Evolutionary conservation across 1,140 invertebrate genomes (phyloP).

Genomic region (Drosophila parabipectinata): DNA sequence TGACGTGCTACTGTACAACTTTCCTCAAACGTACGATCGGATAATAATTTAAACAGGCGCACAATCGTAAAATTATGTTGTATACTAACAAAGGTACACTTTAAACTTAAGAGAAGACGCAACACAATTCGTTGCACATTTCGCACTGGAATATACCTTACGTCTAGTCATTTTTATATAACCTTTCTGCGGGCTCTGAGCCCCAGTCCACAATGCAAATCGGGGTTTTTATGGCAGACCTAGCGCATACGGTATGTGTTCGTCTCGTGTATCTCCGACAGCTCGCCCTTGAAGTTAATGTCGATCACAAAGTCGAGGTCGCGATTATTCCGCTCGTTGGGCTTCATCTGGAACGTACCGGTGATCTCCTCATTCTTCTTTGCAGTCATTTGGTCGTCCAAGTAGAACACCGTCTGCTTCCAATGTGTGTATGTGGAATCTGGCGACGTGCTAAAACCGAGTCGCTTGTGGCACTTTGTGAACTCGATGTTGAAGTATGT

Average conservation of each 20-base stretch:
- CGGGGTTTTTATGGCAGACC: constrained; percentile 20
- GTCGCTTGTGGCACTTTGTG: constrained; percentile 98
- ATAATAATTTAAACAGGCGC: constrained; percentile 75
- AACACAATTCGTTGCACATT: constrained; percentile 75
- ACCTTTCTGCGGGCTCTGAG: constrained; percentile 37
- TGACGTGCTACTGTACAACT: constrained; percentile 72
- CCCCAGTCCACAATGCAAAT: constrained; percentile 29
- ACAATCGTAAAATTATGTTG: constrained; percentile 69
- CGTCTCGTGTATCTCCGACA: constrained; percentile 94
- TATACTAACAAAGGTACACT: constrained; percentile 76
- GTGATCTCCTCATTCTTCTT: constrained; percentile 97
- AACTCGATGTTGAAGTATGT: constrained; percentile 99
- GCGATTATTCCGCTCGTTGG: constrained; percentile 97
- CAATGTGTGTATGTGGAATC: constrained; percentile 99
- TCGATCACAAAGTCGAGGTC: constrained; percentile 98
- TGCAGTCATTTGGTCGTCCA: constrained; percentile 97
- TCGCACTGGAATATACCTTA: constrained; percentile 79
- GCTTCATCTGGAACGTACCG: constrained; percentile 96
- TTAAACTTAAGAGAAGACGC: constrained; percentile 77
- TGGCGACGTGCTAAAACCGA: constrained; percentile 99
- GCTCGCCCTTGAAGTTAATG: constrained; percentile 97
- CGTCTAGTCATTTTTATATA: constrained; percentile 64
- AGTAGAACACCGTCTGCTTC: constrained; percentile 99
- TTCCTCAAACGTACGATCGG: constrained; percentile 64
- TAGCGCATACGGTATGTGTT: constrained; percentile 99